A percentile compares a stretch with the other conserved stretches of the same genome.
Conservation (phyloP, 2,113 vertebrate genomes). For the Piprites chloris region DNA sequence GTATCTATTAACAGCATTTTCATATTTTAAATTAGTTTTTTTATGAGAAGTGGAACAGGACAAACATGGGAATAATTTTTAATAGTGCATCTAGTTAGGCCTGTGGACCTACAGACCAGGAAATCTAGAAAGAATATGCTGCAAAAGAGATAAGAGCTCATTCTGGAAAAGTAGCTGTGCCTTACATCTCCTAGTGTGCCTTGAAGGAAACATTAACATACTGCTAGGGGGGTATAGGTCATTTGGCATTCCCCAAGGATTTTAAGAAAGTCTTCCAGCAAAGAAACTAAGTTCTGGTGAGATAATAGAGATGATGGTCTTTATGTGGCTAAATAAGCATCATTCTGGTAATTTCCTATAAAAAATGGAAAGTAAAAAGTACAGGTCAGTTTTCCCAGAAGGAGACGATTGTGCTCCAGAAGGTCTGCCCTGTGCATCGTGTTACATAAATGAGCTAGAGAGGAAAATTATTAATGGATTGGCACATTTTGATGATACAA, state of each 20-base stretch:
- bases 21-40: background rate
- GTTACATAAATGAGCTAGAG: background rate
- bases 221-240: accelerated
- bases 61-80: background rate
- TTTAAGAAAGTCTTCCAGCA: background rate
- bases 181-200: background rate
- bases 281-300: background rate
- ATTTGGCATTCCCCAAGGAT: background rate
- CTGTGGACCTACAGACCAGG: background rate
- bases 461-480: background rate
- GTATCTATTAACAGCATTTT: background rate
- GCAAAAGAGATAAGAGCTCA: background rate
- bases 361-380: background rate
- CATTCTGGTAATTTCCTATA: background rate
- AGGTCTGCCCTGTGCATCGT: background rate
- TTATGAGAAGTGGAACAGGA: background rate
- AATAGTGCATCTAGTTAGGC: background rate
- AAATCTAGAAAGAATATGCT: background rate
- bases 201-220: background rate
- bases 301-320: background rate
- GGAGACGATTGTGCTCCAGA: background rate
- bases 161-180: background rate
- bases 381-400: background rate
- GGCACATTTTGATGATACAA: background rate
- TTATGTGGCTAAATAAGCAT: background rate